Percentiles rank a stretch among this genome's conserved stretches.
These are phyloP conservation scores for Harpegnathos saltator DNA, from an alignment of 1,140 invertebrate species.

Conservation along the genomic window DNA sequence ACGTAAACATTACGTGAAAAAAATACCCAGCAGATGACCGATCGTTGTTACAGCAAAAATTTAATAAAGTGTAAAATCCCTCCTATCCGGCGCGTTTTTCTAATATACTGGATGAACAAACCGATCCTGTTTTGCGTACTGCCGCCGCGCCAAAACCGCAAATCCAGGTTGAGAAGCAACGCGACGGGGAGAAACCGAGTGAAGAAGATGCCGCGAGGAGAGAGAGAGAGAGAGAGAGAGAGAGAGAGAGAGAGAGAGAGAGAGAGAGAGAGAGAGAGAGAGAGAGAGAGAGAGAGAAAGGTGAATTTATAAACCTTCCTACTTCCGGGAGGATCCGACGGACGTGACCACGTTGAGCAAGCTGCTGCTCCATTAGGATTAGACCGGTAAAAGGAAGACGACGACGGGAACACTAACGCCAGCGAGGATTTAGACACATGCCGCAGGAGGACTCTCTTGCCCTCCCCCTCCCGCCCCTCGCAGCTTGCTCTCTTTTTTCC, in stretches of 20 bases:
- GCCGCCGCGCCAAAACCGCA: not conserved
- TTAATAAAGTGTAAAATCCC: too few relatives aligned
- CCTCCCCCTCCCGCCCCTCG: not conserved
- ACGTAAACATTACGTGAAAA: conserved; percentile 1
- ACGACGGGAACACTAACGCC: conserved; percentile 33
- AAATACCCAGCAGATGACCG: too few relatives aligned
- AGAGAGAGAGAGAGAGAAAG: conserved; percentile 33
- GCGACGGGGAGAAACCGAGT: not conserved
- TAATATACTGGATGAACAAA: too few relatives aligned
- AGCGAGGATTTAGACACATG: conserved; percentile 47
- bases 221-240: conserved; percentile 27
- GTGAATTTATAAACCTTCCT: conserved; percentile 58
- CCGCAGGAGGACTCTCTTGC: not conserved
- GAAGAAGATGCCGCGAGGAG: not conserved
- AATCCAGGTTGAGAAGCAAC: not conserved
- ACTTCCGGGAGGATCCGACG: conserved; percentile 43
- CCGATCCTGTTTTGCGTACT: not conserved
- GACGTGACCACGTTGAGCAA: conserved; percentile 62
- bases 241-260: conserved; percentile 32
- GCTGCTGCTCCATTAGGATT: conserved; percentile 58
- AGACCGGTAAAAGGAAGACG: conserved; percentile 47
- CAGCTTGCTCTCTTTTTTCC: not conserved
- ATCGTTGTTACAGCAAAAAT: too few relatives aligned
- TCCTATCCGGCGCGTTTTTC: too few relatives aligned
- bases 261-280: conserved; percentile 29